Evolutionary conservation across 1,140 invertebrate genomes (phyloP).

Genomic region (Cydia pomonella): DNA sequence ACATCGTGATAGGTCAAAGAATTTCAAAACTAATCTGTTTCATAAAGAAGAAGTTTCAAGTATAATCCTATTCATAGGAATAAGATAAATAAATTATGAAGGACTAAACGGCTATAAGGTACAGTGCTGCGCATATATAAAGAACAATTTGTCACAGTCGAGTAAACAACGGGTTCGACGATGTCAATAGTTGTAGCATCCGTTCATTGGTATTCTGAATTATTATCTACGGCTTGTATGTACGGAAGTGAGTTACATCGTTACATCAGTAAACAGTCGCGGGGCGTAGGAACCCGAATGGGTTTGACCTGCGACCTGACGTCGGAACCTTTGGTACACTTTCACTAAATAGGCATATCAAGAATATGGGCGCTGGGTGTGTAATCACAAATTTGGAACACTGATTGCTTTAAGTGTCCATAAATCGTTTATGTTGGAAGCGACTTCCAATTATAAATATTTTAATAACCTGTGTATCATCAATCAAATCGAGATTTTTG

Average conservation of each 20-base stretch:
- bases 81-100: constrained; percentile 18
- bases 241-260: constrained; percentile 25
- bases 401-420: constrained; percentile 20
- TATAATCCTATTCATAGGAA: too few relatives aligned
- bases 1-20: constrained; percentile 25
- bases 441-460: not conserved
- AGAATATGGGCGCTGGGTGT: not conserved
- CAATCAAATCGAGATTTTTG: not conserved
- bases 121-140: constrained; percentile 3
- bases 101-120: not conserved
- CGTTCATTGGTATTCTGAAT: constrained; percentile 31
- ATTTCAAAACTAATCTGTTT: constrained; percentile 16
- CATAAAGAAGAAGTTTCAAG: too few relatives aligned
- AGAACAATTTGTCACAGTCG: constrained; percentile 30
- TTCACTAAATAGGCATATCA: constrained; percentile 35
- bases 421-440: constrained; percentile 25
- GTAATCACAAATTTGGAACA: constrained; percentile 26
- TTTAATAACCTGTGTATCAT: not conserved
- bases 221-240: constrained; percentile 28
- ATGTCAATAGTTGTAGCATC: constrained; percentile 28
- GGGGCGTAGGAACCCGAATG: constrained; percentile 27
- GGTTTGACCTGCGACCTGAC: constrained; percentile 38
- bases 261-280: constrained; percentile 20
- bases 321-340: constrained; percentile 37
- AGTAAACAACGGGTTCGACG: constrained; percentile 19